Evolutionary conservation across 2,888 invertebrate genomes (phyloP).

Genomic region (Heteropelma amictum): DNA sequence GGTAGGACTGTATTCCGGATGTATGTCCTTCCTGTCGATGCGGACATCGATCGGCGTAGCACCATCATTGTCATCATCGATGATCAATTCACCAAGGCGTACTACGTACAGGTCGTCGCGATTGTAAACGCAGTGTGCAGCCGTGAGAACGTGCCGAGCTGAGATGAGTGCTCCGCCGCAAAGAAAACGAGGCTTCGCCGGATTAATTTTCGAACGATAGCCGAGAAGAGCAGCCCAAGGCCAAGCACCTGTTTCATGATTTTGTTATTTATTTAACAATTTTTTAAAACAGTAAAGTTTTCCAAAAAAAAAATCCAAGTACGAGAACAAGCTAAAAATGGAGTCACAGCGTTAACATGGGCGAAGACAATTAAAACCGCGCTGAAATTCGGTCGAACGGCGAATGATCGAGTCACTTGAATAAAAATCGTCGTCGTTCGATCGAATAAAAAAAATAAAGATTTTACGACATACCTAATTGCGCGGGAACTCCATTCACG

Average conservation of each 20-base stretch:
- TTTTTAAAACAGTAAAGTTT: no score
- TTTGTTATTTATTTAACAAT: no score
- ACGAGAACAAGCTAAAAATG: no score
- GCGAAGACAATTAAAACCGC: no score
- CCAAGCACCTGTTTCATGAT: slow-evolving; percentile 85
- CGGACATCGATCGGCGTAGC: slow-evolving; percentile 82
- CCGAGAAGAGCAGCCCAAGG: slow-evolving; percentile 90
- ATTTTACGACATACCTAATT: slow-evolving; percentile 78
- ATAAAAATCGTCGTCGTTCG: neutral
- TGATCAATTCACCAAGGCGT: slow-evolving; percentile 88
- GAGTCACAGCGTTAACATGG: no score
- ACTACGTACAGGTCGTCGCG: slow-evolving; percentile 83
- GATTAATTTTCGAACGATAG: slow-evolving; percentile 79
- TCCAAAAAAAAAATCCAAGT: no score
- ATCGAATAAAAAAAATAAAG: neutral
- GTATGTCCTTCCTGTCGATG: slow-evolving; percentile 82
- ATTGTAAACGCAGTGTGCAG: slow-evolving; percentile 86
- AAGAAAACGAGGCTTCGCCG: slow-evolving; percentile 77
- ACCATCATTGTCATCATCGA: slow-evolving; percentile 84
- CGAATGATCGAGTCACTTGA: slow-evolving; percentile 22
- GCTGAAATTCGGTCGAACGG: no score
- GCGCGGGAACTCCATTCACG: slow-evolving; percentile 86
- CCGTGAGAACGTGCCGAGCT: slow-evolving; percentile 86
- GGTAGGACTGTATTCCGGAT: slow-evolving; percentile 84
- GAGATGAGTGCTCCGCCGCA: slow-evolving; percentile 87